Percentiles rank a stretch among this genome's conserved stretches.
These are phyloP conservation scores for Heteromormyrus szaboi DNA, from an alignment of 2,797 vertebrate species.

Conservation along the genomic window DNA sequence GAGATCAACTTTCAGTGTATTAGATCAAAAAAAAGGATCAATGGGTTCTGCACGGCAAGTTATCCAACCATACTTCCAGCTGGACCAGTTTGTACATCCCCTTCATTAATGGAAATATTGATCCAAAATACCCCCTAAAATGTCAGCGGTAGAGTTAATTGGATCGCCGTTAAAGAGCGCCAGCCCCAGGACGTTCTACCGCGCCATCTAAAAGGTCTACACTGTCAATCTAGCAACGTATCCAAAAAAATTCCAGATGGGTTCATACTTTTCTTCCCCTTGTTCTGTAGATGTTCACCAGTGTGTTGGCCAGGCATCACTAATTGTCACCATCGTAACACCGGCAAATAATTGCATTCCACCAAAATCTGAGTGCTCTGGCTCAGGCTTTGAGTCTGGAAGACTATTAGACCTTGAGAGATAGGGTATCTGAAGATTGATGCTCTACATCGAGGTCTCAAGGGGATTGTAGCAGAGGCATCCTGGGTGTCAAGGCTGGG, in stretches of 20 bases:
- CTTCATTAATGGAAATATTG: constrained; percentile 8
- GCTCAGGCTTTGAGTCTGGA: background rate
- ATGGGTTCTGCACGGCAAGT: background rate
- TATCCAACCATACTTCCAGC: background rate
- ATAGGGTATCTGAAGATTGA: background rate
- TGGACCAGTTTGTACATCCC: background rate
- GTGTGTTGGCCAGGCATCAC: background rate
- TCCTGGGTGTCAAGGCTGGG: background rate
- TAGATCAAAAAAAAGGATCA: background rate
- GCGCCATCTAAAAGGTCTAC: background rate
- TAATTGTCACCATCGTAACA: background rate
- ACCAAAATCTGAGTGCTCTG: background rate
- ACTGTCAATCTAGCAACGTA: background rate
- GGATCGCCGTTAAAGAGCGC: background rate
- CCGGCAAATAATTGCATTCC: background rate
- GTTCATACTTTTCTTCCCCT: background rate
- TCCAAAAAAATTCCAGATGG: background rate
- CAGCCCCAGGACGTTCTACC: background rate
- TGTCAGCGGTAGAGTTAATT: constrained; percentile 8
- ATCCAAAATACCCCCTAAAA: constrained; percentile 6
- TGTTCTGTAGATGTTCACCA: background rate
- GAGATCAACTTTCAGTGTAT: background rate
- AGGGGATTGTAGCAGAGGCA: background rate
- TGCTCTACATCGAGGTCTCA: background rate
- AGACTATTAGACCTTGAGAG: background rate